phyloP scores from a whole-genome alignment of 2,113 vertebrate genomes.

The Phylloscopus trochilus region DNA sequence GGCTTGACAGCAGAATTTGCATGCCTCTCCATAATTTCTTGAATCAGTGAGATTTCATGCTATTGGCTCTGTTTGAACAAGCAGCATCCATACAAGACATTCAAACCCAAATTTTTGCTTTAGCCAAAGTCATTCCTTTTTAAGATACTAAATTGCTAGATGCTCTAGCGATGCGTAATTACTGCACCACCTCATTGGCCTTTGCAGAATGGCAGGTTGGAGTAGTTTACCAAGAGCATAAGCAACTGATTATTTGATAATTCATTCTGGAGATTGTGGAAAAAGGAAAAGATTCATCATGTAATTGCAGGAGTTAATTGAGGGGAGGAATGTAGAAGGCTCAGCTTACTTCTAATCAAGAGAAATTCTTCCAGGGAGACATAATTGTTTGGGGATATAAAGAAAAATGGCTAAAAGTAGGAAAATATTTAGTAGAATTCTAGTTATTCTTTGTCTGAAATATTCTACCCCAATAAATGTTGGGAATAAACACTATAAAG shows the following conservation, averaged over 20 bases:
- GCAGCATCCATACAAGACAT: background rate
- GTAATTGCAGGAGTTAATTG: background rate
- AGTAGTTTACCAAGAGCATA: background rate
- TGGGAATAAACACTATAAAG: background rate
- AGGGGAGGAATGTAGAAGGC: background rate
- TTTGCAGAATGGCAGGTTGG: background rate
- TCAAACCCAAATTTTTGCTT: background rate
- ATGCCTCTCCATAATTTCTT: background rate
- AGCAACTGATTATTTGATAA: background rate
- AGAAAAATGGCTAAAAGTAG: background rate
- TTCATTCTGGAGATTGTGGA: background rate
- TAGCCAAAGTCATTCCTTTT: background rate
- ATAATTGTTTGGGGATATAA: background rate
- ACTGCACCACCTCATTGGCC: background rate
- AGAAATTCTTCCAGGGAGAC: background rate
- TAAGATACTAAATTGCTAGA: background rate
- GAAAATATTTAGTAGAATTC: background rate
- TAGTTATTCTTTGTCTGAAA: background rate
- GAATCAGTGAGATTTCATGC: background rate
- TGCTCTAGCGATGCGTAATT: background rate
- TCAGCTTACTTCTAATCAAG: background rate
- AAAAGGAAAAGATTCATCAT: background rate
- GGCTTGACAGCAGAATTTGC: slow-evolving; percentile 15
- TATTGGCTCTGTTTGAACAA: background rate
- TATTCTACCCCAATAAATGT: background rate